Conservation (phyloP, 2,797 vertebrate species). For the Rachycentron canadum region DNA sequence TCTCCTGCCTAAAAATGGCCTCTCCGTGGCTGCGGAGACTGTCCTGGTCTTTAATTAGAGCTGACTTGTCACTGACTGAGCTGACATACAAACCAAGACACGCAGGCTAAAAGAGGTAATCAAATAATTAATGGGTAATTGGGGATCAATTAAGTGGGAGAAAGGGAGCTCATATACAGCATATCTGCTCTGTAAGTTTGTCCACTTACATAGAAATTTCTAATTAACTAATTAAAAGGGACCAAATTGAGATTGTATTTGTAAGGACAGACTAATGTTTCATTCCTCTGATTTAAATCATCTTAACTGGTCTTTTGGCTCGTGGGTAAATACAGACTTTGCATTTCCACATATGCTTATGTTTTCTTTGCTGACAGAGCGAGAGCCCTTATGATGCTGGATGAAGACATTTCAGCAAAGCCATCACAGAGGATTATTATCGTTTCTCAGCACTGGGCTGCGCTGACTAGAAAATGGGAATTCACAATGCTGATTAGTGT, state of each 20-base stretch:
- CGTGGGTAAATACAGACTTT: constrained; percentile 52
- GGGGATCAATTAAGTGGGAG: constrained; percentile 84
- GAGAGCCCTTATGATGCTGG: constrained; percentile 20
- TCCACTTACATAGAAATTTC: constrained; percentile 71
- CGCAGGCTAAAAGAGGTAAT: constrained; percentile 81
- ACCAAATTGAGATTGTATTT: constrained; percentile 49
- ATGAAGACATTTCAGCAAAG: constrained; percentile 64
- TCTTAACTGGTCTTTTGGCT: constrained; percentile 35
- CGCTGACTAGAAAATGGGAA: constrained; percentile 59
- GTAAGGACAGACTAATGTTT: constrained; percentile 30
- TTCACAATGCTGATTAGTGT: constrained; percentile 66
- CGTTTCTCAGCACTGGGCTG: constrained; percentile 62
- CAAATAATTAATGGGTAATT: constrained; percentile 86
- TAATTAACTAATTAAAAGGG: constrained; percentile 73
- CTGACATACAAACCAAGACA: constrained; percentile 76
- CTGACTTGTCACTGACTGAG: constrained; percentile 77
- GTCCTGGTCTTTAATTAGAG: constrained; percentile 80
- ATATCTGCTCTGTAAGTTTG: constrained; percentile 68
- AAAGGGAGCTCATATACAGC: constrained; percentile 70
- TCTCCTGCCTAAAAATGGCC: constrained; percentile 67
- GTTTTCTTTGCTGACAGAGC: constrained; percentile 57
- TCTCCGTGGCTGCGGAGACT: constrained; percentile 45
- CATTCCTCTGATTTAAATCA: constrained; percentile 50
- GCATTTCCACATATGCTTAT: constrained; percentile 39
- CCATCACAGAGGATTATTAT: constrained; percentile 64